phyloP scores from a whole-genome alignment of 2,113 vertebrate species.

The Brachirus orientalis region DNA sequence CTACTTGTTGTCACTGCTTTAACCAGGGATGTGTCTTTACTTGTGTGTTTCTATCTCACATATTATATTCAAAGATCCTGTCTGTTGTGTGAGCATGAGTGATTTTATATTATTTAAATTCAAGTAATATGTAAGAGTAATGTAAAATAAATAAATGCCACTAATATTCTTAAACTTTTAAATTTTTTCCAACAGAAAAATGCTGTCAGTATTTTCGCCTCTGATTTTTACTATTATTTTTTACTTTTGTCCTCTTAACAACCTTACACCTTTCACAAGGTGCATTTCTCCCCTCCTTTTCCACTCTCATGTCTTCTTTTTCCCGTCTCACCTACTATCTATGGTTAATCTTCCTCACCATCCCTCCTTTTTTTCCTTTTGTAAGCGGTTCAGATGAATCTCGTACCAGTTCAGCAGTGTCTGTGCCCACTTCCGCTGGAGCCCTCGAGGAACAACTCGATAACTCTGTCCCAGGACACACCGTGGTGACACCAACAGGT shows the following conservation, averaged over 20 bases:
- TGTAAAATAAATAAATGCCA: background rate
- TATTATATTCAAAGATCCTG: constrained; percentile 15
- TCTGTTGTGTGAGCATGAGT: background rate
- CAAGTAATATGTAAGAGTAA: too few species aligned
- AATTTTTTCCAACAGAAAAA: too few species aligned
- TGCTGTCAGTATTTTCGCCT: too few species aligned
- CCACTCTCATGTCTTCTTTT: background rate
- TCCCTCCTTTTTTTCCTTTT: background rate
- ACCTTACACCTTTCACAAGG: too few species aligned
- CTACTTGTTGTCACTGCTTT: constrained; percentile 32
- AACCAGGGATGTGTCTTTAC: constrained; percentile 52
- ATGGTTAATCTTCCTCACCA: background rate
- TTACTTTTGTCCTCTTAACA: too few species aligned
- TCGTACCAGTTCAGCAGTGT: constrained; percentile 11
- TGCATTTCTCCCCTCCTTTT: too few species aligned
- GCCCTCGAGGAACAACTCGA: constrained; percentile 49
- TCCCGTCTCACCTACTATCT: constrained; percentile 1
- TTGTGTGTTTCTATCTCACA: constrained; percentile 31
- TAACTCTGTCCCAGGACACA: constrained; percentile 37
- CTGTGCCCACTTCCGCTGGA: constrained; percentile 57
- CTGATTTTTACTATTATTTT: too few species aligned
- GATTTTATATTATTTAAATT: background rate
- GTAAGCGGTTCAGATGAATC: constrained; percentile 68
- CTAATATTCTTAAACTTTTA: too few species aligned
- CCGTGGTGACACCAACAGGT: constrained; percentile 70